These are phyloP conservation scores for Scaptomyza cyrtandrae DNA, from an alignment of 2,888 invertebrate genomes.

Conservation along the genomic window DNA sequence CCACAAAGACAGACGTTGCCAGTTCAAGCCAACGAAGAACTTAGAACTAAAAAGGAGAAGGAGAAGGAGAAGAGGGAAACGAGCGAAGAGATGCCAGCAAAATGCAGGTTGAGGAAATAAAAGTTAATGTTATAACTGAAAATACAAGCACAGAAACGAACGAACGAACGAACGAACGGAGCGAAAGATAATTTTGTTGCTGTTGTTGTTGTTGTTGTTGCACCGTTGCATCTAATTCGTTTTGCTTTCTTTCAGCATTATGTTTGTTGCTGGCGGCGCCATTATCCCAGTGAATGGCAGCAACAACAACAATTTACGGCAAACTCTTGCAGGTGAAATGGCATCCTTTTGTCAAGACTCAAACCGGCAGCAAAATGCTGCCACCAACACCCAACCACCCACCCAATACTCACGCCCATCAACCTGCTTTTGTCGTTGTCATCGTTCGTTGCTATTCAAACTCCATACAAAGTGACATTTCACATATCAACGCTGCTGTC, in stretches of 20 bases:
- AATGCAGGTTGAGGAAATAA: conserved; percentile 71
- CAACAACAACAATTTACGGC: conserved; percentile 68
- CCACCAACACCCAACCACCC: background rate
- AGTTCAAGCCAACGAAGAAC: conserved; percentile 19
- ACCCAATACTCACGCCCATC: conserved; percentile 33
- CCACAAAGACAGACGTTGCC: conserved; percentile 10
- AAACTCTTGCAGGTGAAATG: conserved; percentile 71
- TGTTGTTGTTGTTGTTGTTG: conserved; percentile 33
- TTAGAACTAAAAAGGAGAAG: background rate
- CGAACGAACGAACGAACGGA: conserved; percentile 15
- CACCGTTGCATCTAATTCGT: conserved; percentile 67
- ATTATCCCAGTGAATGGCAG: conserved; percentile 58
- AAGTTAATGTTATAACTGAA: conserved; percentile 73
- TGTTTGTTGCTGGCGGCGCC: conserved; percentile 60
- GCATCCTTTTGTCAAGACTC: conserved; percentile 76
- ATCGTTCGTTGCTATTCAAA: conserved; percentile 71
- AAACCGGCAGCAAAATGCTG: conserved; percentile 27
- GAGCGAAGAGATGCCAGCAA: conserved; percentile 5
- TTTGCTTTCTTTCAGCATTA: conserved; percentile 67
- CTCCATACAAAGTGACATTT: conserved; percentile 78
- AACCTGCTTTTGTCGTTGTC: conserved; percentile 59
- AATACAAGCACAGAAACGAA: conserved; percentile 60
- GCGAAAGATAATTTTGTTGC: conserved; percentile 67
- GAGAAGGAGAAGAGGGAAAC: background rate
- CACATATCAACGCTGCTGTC: conserved; percentile 70